phyloP scores from a whole-genome alignment of 2,888 invertebrate species.

The Tetanocera ferruginea region DNA sequence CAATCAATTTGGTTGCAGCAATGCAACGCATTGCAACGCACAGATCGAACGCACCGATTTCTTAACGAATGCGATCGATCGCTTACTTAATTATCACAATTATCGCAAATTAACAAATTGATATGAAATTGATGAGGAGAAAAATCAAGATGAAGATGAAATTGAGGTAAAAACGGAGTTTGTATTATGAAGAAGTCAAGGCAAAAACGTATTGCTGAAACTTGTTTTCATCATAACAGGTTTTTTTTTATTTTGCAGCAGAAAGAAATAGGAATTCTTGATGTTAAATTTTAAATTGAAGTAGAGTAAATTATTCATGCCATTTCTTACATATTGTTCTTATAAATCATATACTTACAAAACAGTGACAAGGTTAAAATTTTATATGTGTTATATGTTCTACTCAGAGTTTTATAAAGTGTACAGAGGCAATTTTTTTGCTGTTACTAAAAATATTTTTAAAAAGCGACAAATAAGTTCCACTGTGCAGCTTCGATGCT shows the following conservation, averaged over 20 bases:
- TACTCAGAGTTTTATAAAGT: no score
- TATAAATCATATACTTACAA: no score
- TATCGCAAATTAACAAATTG: conserved; percentile 70
- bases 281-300: background rate
- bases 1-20: background rate
- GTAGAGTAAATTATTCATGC: background rate
- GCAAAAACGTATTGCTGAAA: background rate
- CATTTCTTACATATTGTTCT: no score
- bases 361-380: no score
- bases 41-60: background rate
- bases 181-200: background rate
- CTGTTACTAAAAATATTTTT: no score
- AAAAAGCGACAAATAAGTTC: no score
- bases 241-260: background rate
- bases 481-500: no score
- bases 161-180: conserved; percentile 3
- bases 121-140: conserved; percentile 67
- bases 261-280: no score
- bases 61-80: background rate
- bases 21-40: no score
- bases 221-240: background rate
- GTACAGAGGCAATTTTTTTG: no score
- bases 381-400: no score
- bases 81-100: conserved; percentile 67
- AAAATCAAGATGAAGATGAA: conserved; percentile 31